Base-by-base conservation (phyloP, 1,140 invertebrate genomes). In the Sitodiplosis mosellana region DNA sequence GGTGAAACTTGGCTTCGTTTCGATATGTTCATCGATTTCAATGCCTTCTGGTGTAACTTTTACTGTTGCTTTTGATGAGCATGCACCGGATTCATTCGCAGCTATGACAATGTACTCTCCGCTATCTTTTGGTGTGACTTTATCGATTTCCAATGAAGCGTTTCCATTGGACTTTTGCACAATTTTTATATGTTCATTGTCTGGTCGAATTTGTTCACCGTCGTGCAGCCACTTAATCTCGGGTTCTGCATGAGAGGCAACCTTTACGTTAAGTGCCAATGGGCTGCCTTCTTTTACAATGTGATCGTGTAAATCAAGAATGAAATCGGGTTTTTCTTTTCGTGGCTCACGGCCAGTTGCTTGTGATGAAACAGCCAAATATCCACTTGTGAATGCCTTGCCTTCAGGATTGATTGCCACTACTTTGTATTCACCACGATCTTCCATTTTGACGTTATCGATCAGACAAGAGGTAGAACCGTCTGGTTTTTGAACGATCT, bases 381-480 rank as follows among this genome's bases (percentile, higher is more conserved):
- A 81, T 19, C 75, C 71, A 54, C 77, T 73, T 2, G 80, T 76
- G 11, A 72, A 70, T 53, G 80, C 87, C 56, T 83, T 76, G n/a
- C n/a, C n/a, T 1, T 92, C 93, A 3, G 93, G 73, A 47, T 92
- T 87, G 59, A 78, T 77, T 1, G 90, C 91, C 20, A 71, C 73
- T 33, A 91, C 78, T n/a, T 76, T 78, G 61, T 95, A 96, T 45
- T 76, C 73, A 19, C 91, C 92, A 37, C 81, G 83, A 64, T 95
- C 90, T 44, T 81, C 74, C 2, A 74, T 69, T 2, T 74, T 76
- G 1, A 92, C 81, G 57, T 85, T 84, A 66, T 94, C 95, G 38
- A 96, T 91, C 68, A 88, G 90, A 2, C 96, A 69, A 54, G 90
- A 79, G 53, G 74, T 88, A 55, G 86, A 80, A 52, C 83, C 78